Base-by-base conservation (phyloP, 2,113 vertebrate genomes). In the Speoplatyrhinus poulsoni region DNA sequence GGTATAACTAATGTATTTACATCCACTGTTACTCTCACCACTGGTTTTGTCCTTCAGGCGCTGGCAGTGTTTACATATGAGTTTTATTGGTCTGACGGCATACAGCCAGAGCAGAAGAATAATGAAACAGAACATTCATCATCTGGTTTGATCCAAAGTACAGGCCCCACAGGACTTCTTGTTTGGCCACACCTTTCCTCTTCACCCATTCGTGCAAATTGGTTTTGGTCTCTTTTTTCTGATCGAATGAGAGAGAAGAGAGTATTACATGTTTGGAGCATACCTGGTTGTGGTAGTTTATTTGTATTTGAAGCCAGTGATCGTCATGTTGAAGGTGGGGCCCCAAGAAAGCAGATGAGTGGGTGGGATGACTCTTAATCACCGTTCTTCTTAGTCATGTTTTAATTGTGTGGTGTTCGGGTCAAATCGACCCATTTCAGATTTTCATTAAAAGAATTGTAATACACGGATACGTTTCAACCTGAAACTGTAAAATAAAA, bases 81-180 rank as follows among this genome's bases (percentile, higher is more conserved):
- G 13, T 76, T 87, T 82, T 86, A 80, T 76, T 81, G 65, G 50
- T 70, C 77, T 89, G 78, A 82, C 56, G 70, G 41, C 57, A 63
- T 56, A 55, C 60, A 78, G 82, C 76, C 68, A 10, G 33, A 16
- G 52, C 17, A 41, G 63, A 15, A 50, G 53, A 6, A 46, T 55
- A 82, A 85, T 79, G 80, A 85, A 81, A 70, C 54, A 19, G 60
- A 56, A 62, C 62, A 55, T 50, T 5, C 64, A 70, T 60, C 11
- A 69, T 59, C 75, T 69, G 41, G 64, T 58, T 81, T 87, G 72
- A 82, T 78, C 72, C 67, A 70, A 16, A 62, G 75, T 69, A 75
- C 70, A 65, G 54, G 61, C 72, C 46, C 63, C 59, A 68, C 13
- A 79, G 81, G 72, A 67, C 69, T 32, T 9, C 65, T 63, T 69